Base-by-base conservation (phyloP, 2,113 vertebrate species). In the Nothobranchius kuhntae region DNA sequence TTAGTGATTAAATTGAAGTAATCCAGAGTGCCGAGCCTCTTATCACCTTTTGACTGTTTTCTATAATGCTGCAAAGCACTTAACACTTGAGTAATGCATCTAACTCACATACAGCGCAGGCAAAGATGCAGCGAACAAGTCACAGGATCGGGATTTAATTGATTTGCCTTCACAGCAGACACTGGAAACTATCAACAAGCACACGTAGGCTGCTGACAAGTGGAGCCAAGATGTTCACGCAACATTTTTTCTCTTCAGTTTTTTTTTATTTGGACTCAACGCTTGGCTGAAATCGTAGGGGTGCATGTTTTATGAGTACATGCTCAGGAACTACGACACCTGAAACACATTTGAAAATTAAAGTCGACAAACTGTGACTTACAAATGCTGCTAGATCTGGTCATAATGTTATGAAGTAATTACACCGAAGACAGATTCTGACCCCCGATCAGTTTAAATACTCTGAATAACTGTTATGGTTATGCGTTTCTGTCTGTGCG, bases 101-200 rank as follows among this genome's bases (percentile, higher is more conserved):
- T 52, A 83, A 80, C 84, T 80, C 66, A 40, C 59, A 58, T 53
- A 69, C 68, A 71, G 62, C 77, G 71, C 35, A 80, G 57, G 66
- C 81, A 68, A 59, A 50, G 48, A 50, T 45, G 65, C 45, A 60
- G 47, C 68, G 78, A 83, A 81, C 53, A 73, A 72, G 71, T 74
- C 68, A 67, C 66, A 55, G 26, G 74, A 78, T 84, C 54, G 12
- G 53, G 61, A 65, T 82, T 81, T 89, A 89, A 91, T 87, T 87
- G 88, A 89, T 89, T 86, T 89, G 80, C 61, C 82, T 87, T 89
- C 77, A 71, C 68, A 70, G 80, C 65, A 80, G 86, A 73, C 71
- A 58, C 72, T 81, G 66, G 77, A 86, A 81, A 81, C 78, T 76
- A 70, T 79, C 81, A 82, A 75, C 80, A 64, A 67, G 62, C 72